Conservation (phyloP, 2,797 vertebrate species). For the Sciurus carolinensis region DNA sequence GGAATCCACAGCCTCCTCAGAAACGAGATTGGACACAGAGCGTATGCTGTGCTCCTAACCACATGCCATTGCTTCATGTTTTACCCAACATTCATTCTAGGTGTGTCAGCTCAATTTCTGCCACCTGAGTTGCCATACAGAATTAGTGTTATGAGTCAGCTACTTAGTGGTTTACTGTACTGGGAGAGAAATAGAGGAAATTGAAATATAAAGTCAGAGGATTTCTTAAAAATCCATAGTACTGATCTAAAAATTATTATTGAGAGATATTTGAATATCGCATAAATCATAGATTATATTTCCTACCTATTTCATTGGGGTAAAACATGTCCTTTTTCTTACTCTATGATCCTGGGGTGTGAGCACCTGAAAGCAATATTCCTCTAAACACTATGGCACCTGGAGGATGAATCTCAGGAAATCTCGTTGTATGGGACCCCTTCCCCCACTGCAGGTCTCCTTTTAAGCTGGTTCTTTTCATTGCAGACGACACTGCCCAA, state of each 20-base stretch:
- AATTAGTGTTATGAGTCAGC: background rate
- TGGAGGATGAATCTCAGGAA: background rate
- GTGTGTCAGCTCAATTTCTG: background rate
- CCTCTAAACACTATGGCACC: background rate
- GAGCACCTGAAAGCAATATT: background rate
- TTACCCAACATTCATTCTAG: background rate
- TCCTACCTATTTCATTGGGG: background rate
- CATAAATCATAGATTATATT: background rate
- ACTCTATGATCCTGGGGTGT: background rate
- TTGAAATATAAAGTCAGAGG: background rate
- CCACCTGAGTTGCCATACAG: background rate
- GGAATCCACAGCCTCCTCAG: background rate
- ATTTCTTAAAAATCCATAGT: background rate
- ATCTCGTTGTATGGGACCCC: background rate
- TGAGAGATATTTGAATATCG: background rate
- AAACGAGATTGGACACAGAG: background rate
- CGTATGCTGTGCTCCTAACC: background rate
- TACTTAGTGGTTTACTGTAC: background rate
- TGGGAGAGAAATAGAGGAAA: background rate
- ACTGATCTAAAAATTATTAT: background rate
- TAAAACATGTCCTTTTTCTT: background rate
- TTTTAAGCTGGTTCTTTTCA: conserved; percentile 70
- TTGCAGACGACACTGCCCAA: conserved; percentile 93
- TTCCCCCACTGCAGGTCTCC: conserved; percentile 5
- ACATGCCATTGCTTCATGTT: background rate